These are phyloP conservation scores for Poeciliopsis retropinna DNA, from an alignment of 2,113 vertebrate genomes.

Conservation along the genomic window DNA sequence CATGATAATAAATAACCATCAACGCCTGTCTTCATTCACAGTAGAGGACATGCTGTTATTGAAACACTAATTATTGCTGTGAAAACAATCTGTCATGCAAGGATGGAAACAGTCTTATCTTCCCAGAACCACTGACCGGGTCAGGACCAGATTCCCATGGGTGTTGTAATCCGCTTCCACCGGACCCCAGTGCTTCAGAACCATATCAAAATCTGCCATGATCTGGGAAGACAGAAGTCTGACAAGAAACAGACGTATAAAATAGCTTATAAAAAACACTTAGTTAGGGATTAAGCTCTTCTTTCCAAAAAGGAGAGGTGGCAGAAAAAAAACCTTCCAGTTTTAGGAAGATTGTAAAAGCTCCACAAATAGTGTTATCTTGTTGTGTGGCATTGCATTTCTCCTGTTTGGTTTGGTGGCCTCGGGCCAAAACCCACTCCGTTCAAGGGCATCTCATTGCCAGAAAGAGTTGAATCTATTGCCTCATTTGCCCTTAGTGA, in stretches of 20 bases:
- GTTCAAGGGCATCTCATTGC: slow-evolving; percentile 2
- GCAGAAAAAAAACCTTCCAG: not conserved
- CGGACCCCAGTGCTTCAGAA: slow-evolving; percentile 73
- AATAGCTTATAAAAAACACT: not conserved
- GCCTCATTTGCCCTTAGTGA: slow-evolving; percentile 24
- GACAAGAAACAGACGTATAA: not conserved
- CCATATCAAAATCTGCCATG: slow-evolving; percentile 73
- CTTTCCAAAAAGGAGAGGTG: not conserved
- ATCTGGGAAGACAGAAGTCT: slow-evolving; percentile 28
- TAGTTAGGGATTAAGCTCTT: not conserved
- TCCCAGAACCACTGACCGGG: slow-evolving; percentile 66
- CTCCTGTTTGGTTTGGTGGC: slow-evolving; percentile 18
- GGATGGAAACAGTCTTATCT: not conserved
- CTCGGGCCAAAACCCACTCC: slow-evolving; percentile 8
- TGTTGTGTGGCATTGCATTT: not conserved
- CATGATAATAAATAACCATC: no score
- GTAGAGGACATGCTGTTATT: not conserved
- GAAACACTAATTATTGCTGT: not conserved
- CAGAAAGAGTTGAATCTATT: not conserved
- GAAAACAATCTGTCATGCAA: not conserved
- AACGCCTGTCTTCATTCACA: not conserved
- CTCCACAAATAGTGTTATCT: slow-evolving; percentile 13
- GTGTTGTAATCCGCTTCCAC: slow-evolving; percentile 64
- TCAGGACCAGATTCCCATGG: slow-evolving; percentile 69
- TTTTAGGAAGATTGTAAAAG: not conserved